Evolutionary conservation across 2,797 vertebrate species (phyloP).

Genomic region (Xyrichtys novacula): DNA sequence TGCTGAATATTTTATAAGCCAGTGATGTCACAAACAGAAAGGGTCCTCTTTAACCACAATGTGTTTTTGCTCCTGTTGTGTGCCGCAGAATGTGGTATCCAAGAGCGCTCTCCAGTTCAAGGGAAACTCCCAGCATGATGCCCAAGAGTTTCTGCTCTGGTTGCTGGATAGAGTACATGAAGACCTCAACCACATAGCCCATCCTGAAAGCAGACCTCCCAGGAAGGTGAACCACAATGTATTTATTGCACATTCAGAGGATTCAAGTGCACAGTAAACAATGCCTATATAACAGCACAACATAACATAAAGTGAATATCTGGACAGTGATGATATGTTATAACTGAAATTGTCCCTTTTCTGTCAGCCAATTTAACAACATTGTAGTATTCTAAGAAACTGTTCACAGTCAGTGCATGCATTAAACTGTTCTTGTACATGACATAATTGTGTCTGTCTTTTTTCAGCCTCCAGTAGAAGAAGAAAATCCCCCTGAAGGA

Average conservation of each 20-base stretch:
- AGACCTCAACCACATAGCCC: slow-evolving; percentile 92
- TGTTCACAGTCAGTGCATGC: no score
- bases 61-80: slow-evolving; percentile 7
- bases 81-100: slow-evolving; percentile 92
- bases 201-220: slow-evolving; percentile 84
- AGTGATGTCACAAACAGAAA: slow-evolving; percentile 2
- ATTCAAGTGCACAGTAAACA: not conserved
- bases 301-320: not conserved
- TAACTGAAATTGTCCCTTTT: not conserved
- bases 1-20: slow-evolving; percentile 67
- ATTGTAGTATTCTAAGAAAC: not conserved
- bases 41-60: not conserved
- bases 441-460: not conserved
- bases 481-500: slow-evolving; percentile 90
- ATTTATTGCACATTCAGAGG: not conserved
- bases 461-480: slow-evolving; percentile 90
- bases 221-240: slow-evolving; percentile 84
- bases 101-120: slow-evolving; percentile 96
- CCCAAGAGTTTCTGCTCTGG: slow-evolving; percentile 99
- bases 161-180: slow-evolving; percentile 96
- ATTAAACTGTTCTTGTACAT: no score
- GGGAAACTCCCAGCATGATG: slow-evolving; percentile 96
- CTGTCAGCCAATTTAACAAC: not conserved
- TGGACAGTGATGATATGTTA: not conserved
- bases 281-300: not conserved